phyloP scores from a whole-genome alignment of 1,140 invertebrate genomes.

The Mercenaria mercenaria region DNA sequence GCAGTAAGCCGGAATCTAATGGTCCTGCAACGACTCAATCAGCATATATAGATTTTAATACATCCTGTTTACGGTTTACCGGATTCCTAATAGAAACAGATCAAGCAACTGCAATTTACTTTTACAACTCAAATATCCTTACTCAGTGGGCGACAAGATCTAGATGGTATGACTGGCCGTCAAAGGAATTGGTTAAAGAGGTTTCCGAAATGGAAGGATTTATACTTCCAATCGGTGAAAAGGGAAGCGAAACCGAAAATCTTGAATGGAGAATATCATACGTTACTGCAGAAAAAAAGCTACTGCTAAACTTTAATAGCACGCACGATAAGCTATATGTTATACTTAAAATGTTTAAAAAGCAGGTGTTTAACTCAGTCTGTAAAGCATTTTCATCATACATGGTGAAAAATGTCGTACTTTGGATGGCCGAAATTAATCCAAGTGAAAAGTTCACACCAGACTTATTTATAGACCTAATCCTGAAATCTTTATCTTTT shows the following conservation, averaged over 20 bases:
- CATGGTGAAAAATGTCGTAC: constrained; percentile 32
- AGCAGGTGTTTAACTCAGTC: background rate
- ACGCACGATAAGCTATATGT: constrained; percentile 32
- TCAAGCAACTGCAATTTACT: too few species aligned
- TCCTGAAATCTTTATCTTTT: background rate
- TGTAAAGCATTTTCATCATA: background rate
- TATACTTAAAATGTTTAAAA: constrained; percentile 2
- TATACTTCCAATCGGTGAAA: constrained; percentile 8
- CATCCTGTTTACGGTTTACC: too few species aligned
- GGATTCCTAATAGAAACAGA: too few species aligned
- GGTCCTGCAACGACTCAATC: too few species aligned
- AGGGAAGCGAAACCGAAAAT: background rate
- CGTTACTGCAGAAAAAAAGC: background rate
- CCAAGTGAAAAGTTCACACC: background rate
- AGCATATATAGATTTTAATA: too few species aligned
- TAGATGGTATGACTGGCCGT: constrained; percentile 24
- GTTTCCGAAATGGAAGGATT: background rate
- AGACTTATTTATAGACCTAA: background rate
- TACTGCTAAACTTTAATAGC: background rate
- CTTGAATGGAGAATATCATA: constrained; percentile 33
- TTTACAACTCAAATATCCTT: background rate
- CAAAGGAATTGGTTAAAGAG: background rate
- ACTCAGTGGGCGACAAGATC: background rate
- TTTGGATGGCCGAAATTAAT: constrained; percentile 20
- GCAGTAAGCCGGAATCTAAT: too few species aligned